Conservation (phyloP, 2,888 invertebrate genomes). For the Cristatella mucedo region DNA sequence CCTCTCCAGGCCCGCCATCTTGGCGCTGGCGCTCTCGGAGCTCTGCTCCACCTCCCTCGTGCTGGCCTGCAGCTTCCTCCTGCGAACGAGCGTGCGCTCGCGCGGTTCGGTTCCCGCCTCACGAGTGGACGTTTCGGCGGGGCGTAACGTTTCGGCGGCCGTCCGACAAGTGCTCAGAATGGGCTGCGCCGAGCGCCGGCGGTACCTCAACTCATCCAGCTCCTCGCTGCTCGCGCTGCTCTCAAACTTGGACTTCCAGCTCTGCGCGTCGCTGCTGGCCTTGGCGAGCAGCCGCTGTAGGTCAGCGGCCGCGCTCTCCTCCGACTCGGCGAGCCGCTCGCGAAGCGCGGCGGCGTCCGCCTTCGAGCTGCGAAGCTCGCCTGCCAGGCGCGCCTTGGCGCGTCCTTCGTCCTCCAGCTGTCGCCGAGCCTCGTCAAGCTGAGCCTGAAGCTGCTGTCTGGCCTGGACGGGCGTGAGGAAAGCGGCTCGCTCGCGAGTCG, state of each 20-base stretch:
- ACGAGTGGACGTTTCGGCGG: no score
- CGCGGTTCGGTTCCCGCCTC: no score
- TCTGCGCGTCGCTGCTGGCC: constrained; percentile 64
- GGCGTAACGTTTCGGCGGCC: no score
- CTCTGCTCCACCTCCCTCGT: constrained; percentile 92
- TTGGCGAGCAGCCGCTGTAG: constrained; percentile 96
- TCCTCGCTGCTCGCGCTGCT: constrained; percentile 8
- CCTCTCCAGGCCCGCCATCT: constrained; percentile 91
- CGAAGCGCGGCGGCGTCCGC: constrained; percentile 97
- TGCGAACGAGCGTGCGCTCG: no score
- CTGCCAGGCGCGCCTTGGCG: constrained; percentile 35
- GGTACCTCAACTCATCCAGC: constrained; percentile 5
- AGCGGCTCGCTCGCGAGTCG: no score
- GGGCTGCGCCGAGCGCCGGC: no score
- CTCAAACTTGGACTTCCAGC: constrained; percentile 14
- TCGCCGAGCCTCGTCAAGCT: constrained; percentile 93
- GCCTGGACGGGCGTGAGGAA: no score
- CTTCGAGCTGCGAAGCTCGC: constrained; percentile 93
- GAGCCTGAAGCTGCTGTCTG: constrained; percentile 78
- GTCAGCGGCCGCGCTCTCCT: constrained; percentile 96
- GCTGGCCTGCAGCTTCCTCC: constrained; percentile 69
- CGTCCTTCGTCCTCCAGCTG: constrained; percentile 81
- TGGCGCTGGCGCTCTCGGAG: constrained; percentile 91
- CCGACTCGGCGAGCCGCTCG: constrained; percentile 98
- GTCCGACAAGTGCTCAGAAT: no score